phyloP scores from a whole-genome alignment of 1,140 invertebrate species.

The Sitobion miscanthi region DNA sequence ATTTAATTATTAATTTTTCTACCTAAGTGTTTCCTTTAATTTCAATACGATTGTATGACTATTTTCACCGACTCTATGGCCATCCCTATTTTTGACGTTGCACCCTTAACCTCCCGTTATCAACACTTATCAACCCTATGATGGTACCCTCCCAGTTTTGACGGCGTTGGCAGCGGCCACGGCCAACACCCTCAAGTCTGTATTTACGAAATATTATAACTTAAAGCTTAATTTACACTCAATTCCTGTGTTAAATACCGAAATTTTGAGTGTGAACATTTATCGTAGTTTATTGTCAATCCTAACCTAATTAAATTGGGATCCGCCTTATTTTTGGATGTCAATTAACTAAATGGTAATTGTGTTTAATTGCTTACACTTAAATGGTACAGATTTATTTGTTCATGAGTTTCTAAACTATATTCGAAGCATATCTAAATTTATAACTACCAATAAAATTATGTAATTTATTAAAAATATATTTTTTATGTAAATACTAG shows the following conservation, averaged over 20 bases:
- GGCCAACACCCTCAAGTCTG: conserved; percentile 41
- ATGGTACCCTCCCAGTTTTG: conserved; percentile 25
- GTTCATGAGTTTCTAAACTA: not conserved
- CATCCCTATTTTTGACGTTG: not conserved
- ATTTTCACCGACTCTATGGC: not conserved
- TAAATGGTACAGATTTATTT: not conserved
- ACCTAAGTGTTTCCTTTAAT: not conserved
- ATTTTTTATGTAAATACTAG: conserved; percentile 25
- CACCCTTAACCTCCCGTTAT: not conserved
- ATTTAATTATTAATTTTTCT: not conserved
- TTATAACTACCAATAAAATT: not conserved
- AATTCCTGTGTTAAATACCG: not conserved
- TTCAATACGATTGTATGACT: too few species aligned
- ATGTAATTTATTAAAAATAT: conserved; percentile 21
- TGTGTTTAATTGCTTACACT: conserved; percentile 2
- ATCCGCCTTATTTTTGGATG: conserved; percentile 45
- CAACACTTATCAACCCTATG: conserved; percentile 52
- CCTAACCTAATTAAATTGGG: conserved; percentile 45
- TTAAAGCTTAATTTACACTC: not conserved
- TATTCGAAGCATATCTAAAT: not conserved
- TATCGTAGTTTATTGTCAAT: not conserved
- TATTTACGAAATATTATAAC: not conserved
- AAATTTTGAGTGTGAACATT: not conserved
- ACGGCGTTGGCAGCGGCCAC: not conserved
- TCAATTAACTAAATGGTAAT: conserved; percentile 38